phyloP scores from a whole-genome alignment of 2,113 vertebrate species.

The Ochotona princeps region DNA sequence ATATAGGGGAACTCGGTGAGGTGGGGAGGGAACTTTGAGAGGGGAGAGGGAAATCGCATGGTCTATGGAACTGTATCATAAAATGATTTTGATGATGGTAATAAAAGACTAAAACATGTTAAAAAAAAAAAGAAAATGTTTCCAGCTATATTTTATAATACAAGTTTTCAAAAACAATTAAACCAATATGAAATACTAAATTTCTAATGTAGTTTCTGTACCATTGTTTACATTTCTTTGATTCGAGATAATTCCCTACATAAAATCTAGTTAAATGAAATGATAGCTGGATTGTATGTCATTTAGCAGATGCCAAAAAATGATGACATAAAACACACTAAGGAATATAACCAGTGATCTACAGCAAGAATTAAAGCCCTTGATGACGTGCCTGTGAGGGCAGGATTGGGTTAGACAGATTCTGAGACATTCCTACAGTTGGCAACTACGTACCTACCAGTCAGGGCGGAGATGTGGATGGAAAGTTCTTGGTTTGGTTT shows the following conservation, averaged over 20 bases:
- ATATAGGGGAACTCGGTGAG: no score
- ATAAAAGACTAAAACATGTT: no score
- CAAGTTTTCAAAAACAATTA: neutral
- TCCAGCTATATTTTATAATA: neutral
- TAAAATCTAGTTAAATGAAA: neutral
- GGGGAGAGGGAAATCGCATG: no score
- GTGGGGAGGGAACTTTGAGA: no score
- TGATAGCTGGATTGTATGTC: neutral
- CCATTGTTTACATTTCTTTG: slow-evolving; percentile 22
- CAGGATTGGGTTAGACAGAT: neutral
- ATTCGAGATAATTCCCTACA: neutral
- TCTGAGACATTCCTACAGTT: neutral
- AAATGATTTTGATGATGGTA: no score
- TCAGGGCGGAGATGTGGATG: neutral
- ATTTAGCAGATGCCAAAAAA: neutral
- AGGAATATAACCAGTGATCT: neutral
- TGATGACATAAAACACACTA: neutral
- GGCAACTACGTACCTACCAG: neutral
- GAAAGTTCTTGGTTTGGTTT: neutral
- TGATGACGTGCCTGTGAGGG: neutral
- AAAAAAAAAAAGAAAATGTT: no score
- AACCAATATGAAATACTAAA: neutral
- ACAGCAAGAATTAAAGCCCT: neutral
- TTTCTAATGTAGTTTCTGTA: slow-evolving; percentile 18
- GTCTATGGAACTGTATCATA: no score